Evolutionary conservation across 53 echinoderm and acorn worm genomes (phyloP).

Genomic region (Henricia sp.): DNA sequence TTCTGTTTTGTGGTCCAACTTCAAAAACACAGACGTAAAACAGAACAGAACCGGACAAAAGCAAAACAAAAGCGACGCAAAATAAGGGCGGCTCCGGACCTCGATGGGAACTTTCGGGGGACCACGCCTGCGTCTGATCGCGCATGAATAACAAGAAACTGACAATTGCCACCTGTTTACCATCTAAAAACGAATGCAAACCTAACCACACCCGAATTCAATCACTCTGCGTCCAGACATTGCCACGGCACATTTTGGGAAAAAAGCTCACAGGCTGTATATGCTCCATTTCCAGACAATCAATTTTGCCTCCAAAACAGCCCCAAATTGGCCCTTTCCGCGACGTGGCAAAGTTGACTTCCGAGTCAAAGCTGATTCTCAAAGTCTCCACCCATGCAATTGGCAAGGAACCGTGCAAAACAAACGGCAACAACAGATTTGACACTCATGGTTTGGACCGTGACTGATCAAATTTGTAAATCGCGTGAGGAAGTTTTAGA

Average conservation of each 20-base stretch:
- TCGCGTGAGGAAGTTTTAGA: no score
- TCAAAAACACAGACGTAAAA: no score
- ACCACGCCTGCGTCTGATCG: no score
- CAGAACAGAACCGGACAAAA: no score
- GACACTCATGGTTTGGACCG: no score
- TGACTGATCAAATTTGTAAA: no score
- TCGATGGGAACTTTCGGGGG: no score
- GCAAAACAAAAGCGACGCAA: no score
- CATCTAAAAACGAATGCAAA: neutral
- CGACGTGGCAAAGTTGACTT: neutral
- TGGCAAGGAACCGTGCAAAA: neutral
- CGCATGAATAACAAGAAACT: no score
- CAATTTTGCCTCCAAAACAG: constrained; percentile 13
- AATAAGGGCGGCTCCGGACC: no score
- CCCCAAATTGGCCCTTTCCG: constrained; percentile 34
- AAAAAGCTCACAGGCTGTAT: neutral
- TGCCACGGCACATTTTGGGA: neutral
- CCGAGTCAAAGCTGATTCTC: neutral
- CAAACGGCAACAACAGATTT: no score
- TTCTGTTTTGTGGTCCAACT: no score
- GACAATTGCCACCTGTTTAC: neutral
- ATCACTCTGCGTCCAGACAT: neutral
- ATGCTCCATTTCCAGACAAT: constrained; percentile 16
- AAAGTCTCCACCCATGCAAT: neutral
- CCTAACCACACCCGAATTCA: neutral